These are phyloP conservation scores for Clanis bilineata DNA, from an alignment of 2,888 invertebrate species.

Conservation along the genomic window DNA sequence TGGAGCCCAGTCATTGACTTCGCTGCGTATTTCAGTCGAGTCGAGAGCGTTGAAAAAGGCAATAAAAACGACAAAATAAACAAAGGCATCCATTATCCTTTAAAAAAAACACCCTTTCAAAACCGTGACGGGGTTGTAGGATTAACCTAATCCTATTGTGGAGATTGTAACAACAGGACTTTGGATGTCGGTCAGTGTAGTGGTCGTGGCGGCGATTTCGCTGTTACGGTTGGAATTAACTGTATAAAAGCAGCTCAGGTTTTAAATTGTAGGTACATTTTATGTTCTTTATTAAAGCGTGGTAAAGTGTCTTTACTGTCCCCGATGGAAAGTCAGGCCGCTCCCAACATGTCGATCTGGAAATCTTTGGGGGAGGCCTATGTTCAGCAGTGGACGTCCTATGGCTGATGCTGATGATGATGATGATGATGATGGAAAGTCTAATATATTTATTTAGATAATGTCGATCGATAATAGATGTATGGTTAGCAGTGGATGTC, in stretches of 20 bases:
- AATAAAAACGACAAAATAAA: conserved; percentile 21
- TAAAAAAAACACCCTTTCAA: conserved; percentile 31
- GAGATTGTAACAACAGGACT: conserved; percentile 35
- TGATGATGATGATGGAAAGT: too few species aligned
- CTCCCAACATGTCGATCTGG: too few species aligned
- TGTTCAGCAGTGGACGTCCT: too few species aligned
- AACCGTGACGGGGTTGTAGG: conserved; percentile 24
- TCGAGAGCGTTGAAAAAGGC: neutral
- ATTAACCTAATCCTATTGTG: conserved; percentile 39
- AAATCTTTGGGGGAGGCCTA: too few species aligned
- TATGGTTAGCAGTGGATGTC: too few species aligned
- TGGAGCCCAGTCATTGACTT: neutral
- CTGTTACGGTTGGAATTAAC: conserved; percentile 8
- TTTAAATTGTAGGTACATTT: neutral
- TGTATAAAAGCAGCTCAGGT: neutral
- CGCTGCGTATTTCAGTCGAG: neutral
- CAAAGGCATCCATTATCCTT: conserved; percentile 23
- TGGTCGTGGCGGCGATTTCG: conserved; percentile 17
- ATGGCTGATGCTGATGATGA: too few species aligned
- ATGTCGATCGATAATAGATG: too few species aligned
- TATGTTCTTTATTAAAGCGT: too few species aligned
- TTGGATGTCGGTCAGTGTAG: conserved; percentile 24
- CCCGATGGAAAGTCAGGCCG: too few species aligned
- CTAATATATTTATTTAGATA: too few species aligned
- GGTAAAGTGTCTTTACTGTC: too few species aligned